A percentile compares a stretch with the other conserved stretches of the same genome.
These are phyloP conservation scores for Hoplodrina blanda DNA, from an alignment of 2,888 invertebrate genomes.

Conservation along the genomic window DNA sequence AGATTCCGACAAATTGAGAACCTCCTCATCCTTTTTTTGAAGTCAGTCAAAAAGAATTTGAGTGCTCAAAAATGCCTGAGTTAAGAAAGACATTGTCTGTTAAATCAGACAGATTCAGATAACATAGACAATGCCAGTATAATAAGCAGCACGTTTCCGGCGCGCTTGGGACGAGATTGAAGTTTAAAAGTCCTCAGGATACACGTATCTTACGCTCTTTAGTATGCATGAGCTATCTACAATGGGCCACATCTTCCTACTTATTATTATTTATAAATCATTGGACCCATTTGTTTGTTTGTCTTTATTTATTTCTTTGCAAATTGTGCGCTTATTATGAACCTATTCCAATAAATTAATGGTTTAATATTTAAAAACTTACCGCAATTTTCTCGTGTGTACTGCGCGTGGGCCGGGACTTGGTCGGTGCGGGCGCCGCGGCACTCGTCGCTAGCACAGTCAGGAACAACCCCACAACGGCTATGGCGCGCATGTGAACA, in stretches of 20 bases:
- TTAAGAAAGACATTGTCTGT: constrained; percentile 76
- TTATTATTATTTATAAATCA: constrained; percentile 69
- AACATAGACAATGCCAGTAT: constrained; percentile 82
- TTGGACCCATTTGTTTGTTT: constrained; percentile 52
- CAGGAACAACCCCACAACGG: constrained; percentile 79
- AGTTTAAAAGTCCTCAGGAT: constrained; percentile 80
- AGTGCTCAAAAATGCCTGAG: constrained; percentile 68
- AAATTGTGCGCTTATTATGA: constrained; percentile 50
- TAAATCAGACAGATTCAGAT: constrained; percentile 80
- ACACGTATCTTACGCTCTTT: constrained; percentile 76
- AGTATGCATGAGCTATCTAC: constrained; percentile 81
- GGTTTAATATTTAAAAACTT: constrained; percentile 68
- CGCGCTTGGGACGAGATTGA: constrained; percentile 80
- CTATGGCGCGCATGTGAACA: constrained; percentile 76
- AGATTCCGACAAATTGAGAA: no score
- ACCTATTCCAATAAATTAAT: constrained; percentile 43
- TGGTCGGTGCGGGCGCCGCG: constrained; percentile 82
- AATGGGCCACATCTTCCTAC: constrained; percentile 68
- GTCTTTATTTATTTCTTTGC: constrained; percentile 59
- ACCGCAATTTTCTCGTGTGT: constrained; percentile 80
- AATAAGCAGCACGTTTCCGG: constrained; percentile 84
- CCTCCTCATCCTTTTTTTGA: no score
- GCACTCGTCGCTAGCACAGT: constrained; percentile 77
- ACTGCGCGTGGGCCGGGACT: constrained; percentile 74
- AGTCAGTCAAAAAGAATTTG: no score